Evolutionary conservation across 2,113 vertebrate species (phyloP), one percentile per base, ranked within the genome.

Genomic region (Syngnathus scovelli): DNA sequence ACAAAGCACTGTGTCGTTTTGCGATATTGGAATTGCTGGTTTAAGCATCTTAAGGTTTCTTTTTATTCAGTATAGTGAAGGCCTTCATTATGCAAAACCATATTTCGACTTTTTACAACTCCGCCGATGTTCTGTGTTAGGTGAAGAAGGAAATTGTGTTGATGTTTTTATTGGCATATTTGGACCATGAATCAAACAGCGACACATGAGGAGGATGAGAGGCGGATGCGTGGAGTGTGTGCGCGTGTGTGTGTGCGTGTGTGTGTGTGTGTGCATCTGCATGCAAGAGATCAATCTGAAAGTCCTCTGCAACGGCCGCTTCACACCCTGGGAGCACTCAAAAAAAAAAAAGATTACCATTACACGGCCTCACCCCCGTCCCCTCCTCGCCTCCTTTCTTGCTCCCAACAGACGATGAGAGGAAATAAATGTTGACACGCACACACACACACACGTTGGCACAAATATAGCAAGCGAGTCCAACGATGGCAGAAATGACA

Each of bases 141-240:
- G 12, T 6, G 27, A 54, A 2, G 55, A 56, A 33, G 55, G 23
- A 56, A 88, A 83, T 85, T 85, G 85, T 88, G 87, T 87, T 85
- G 85, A 92, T 90, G 84, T 88, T 90, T 90, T 86, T 89, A 89
- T 90, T 88, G 87, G 86, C 89, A 84, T 87, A 89, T 90, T 89
- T 83, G 85, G 81, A 86, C 85, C 90, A 92, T 92, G 88, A 92
- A 92, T 92, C 90, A 90, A 85, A 88, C 72, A 74, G 76, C 68
- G 60, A 76, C 77, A 66, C 72, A 76, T 68, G 74, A 83, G 75
- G 71, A 83, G 80, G 81, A 81, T 19, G 21, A 12, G 52, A 19
- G 78, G 87, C 74, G 76, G 76, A 82, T 79, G 81, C 87, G 33
- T 86, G 80, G 74, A 71, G 68, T 78, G 66, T 63, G 64, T 62